Percentiles rank a stretch among this genome's conserved stretches.
Evolutionary conservation across 2,888 invertebrate genomes (phyloP).

Genomic region (Drosophila lutescens): DNA sequence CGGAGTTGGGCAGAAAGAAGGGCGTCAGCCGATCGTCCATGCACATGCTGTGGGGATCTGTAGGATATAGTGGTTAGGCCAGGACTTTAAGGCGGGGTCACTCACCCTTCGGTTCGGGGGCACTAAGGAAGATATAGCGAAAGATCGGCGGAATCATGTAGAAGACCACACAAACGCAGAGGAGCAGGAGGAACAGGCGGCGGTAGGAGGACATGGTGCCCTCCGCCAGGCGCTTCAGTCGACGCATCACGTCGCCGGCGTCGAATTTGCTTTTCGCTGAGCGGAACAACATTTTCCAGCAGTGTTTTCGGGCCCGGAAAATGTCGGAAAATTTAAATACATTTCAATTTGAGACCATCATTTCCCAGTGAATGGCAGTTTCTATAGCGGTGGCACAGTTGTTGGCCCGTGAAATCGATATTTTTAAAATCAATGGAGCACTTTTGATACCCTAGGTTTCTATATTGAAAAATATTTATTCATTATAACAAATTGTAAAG

Average conservation of each 20-base stretch:
- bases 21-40: slow-evolving; percentile 88
- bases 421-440: not conserved
- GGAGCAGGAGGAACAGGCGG: slow-evolving; percentile 82
- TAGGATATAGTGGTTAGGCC: not conserved
- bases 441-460: not conserved
- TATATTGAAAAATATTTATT: too few relatives aligned
- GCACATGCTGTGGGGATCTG: slow-evolving; percentile 86
- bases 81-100: not conserved
- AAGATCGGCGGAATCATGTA: slow-evolving; percentile 88
- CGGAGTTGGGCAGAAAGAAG: slow-evolving; percentile 86
- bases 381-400: not conserved
- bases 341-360: slow-evolving; percentile 43
- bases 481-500: not conserved
- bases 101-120: slow-evolving; percentile 84
- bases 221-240: slow-evolving; percentile 81
- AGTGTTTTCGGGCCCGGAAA: slow-evolving; percentile 22
- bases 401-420: not conserved
- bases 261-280: slow-evolving; percentile 83
- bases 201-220: slow-evolving; percentile 83
- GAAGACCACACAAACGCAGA: slow-evolving; percentile 86
- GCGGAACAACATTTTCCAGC: slow-evolving; percentile 81
- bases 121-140: slow-evolving; percentile 87
- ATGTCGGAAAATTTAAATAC: slow-evolving; percentile 52
- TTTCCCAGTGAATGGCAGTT: slow-evolving; percentile 19
- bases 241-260: slow-evolving; percentile 80